These are phyloP conservation scores for Saccostrea glomerata DNA, from an alignment of 1,140 invertebrate genomes.

Conservation along the genomic window DNA sequence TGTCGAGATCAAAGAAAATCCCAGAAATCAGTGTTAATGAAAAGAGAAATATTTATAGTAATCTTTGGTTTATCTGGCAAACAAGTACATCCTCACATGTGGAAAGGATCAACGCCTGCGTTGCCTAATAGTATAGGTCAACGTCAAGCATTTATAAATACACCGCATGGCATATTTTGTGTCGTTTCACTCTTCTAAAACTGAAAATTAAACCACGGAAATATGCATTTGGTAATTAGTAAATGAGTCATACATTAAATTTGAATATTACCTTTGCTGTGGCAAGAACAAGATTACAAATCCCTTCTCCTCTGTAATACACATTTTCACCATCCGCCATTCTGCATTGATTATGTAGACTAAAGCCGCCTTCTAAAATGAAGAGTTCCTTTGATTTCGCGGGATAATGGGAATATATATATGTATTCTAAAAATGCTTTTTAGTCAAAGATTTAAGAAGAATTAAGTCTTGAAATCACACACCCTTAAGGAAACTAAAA, in stretches of 20 bases:
- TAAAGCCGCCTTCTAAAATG: conserved; percentile 38
- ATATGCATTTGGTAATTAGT: not conserved
- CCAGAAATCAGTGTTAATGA: no score
- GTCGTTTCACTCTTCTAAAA: not conserved
- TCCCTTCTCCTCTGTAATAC: conserved; percentile 51
- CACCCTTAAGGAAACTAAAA: no score
- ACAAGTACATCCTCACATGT: not conserved
- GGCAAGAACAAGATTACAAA: conserved; percentile 54
- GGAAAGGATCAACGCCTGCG: not conserved
- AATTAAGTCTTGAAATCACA: no score
- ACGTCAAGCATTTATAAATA: not conserved
- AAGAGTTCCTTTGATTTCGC: conserved; percentile 43
- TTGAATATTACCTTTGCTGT: conserved; percentile 41
- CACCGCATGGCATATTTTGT: not conserved
- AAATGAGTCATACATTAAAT: not conserved
- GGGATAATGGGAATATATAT: no score
- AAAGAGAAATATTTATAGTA: no score
- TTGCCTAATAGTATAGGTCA: not conserved
- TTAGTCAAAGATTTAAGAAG: no score
- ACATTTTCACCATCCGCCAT: conserved; percentile 52
- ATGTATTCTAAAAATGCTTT: no score
- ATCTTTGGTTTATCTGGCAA: not conserved
- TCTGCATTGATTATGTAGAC: conserved; percentile 45
- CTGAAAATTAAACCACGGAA: not conserved
- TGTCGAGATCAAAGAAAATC: no score